Base-by-base conservation (phyloP, 2,888 invertebrate species). In the Trachelus tabidus region DNA sequence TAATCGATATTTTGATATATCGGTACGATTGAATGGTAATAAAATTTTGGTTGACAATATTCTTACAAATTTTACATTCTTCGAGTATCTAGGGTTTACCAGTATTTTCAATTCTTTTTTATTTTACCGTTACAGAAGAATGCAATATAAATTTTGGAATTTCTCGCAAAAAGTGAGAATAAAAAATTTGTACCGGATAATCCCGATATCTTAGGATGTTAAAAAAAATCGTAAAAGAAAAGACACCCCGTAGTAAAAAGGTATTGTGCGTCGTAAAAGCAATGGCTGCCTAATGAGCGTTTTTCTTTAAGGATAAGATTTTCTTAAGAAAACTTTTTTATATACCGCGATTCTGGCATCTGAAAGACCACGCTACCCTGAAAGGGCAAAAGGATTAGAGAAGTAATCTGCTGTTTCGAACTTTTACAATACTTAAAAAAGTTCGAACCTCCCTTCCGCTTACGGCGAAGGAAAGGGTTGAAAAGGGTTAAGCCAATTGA, bases 401-500 rank as follows among this genome's bases (percentile, higher is more conserved):
- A 23, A 23, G 56, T 56, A 56, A 56, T 56, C 56, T 56, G 56
- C 23, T 56, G 56, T 56, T 56, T 56, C 56, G 23, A 56, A 56
- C 2, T 68, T 68, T 69, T 76, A 78, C 73, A 75, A 33, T 33
- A 34, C 69, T 79, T 80, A 84, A 84, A 84, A 84, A 83, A 82
- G 75, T 80, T 79, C 76, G 82, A 79, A 33, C 34, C 56, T 56
- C 23, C n/a, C n/a, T n/a, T 56, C 23, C 56, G 56, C 56, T 23
- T 23, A 23, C 30, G 56, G 75, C 68, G 71, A 77, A 81, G 82
- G 79, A 81, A 81, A 87, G 84, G 82, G 83, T 85, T 84, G 84
- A 83, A 81, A 85, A 87, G 84, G 81, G 73, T 34, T 56, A 56
- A 56, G 56, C 76, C 84, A 84, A 85, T 85, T 87, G 87, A 4